Conservation (phyloP, 2,888 invertebrate genomes). For the Tolmerus cingulatus region DNA sequence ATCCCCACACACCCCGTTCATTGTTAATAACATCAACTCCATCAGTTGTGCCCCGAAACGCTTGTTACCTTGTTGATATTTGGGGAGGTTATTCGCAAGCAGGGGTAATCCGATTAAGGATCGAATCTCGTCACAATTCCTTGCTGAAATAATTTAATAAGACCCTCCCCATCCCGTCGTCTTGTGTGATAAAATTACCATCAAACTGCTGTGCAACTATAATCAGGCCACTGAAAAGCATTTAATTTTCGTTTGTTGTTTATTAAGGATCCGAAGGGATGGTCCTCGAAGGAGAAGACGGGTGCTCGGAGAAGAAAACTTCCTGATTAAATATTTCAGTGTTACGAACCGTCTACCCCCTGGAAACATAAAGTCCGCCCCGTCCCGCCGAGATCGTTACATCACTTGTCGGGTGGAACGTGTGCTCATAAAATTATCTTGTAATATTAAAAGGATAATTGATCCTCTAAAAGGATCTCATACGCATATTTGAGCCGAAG, state of each 20-base stretch:
- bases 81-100: neutral
- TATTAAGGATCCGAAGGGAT: constrained; percentile 24
- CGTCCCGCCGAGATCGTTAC: neutral
- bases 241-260: constrained; percentile 36
- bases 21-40: neutral
- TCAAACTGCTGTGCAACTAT: constrained; percentile 36
- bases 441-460: constrained; percentile 36
- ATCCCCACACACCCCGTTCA: neutral
- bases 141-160: constrained; percentile 22
- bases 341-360: neutral
- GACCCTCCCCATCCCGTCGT: neutral
- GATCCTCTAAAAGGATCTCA: constrained; percentile 35
- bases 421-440: constrained; percentile 37
- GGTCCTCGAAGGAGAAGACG: neutral
- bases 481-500: constrained; percentile 29
- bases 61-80: constrained; percentile 14
- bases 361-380: neutral
- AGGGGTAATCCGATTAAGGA: constrained; percentile 22
- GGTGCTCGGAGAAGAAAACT: constrained; percentile 2
- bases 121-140: neutral
- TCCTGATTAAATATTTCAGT: constrained; percentile 35
- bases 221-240: constrained; percentile 37
- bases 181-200: neutral
- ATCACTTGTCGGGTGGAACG: constrained; percentile 12
- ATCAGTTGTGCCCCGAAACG: neutral